Conservation (phyloP, 2,888 invertebrate genomes). For the Melanotus villosus region DNA sequence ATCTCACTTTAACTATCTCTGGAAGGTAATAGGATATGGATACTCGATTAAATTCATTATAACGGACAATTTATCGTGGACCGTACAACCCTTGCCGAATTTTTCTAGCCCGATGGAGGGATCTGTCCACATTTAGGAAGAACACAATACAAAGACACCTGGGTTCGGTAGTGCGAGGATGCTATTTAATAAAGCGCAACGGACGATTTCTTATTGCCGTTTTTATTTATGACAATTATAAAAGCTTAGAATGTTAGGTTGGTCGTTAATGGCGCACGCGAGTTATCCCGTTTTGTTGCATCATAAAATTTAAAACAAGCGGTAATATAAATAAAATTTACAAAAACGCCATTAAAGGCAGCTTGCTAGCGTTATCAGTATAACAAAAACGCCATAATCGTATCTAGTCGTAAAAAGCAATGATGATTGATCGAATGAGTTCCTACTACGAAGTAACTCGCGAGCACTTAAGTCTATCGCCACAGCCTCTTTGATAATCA, state of each 20-base stretch:
- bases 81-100: slow-evolving; percentile 26
- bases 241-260: slow-evolving; percentile 10
- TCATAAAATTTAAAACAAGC: background rate
- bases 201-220: slow-evolving; percentile 12
- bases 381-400: slow-evolving; percentile 45
- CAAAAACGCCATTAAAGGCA: slow-evolving; percentile 42
- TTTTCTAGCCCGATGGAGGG: slow-evolving; percentile 9
- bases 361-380: slow-evolving; percentile 37
- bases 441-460: slow-evolving; percentile 37
- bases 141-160: slow-evolving; percentile 46
- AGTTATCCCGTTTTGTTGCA: slow-evolving; percentile 11
- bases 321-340: slow-evolving; percentile 31
- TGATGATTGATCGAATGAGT: slow-evolving; percentile 47
- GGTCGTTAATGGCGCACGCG: slow-evolving; percentile 22
- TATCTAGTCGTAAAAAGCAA: slow-evolving; percentile 42
- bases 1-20: slow-evolving; percentile 41
- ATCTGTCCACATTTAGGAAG: background rate
- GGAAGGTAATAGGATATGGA: slow-evolving; percentile 43
- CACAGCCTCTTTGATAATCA: slow-evolving; percentile 46
- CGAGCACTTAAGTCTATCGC: slow-evolving; percentile 46
- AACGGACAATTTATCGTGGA: slow-evolving; percentile 25
- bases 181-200: no score
- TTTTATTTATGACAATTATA: slow-evolving; percentile 16
- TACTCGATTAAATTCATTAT: slow-evolving; percentile 53
- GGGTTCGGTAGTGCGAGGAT: slow-evolving; percentile 11